phyloP scores from a whole-genome alignment of 2,113 vertebrate genomes.

The Picathartes gymnocephalus region DNA sequence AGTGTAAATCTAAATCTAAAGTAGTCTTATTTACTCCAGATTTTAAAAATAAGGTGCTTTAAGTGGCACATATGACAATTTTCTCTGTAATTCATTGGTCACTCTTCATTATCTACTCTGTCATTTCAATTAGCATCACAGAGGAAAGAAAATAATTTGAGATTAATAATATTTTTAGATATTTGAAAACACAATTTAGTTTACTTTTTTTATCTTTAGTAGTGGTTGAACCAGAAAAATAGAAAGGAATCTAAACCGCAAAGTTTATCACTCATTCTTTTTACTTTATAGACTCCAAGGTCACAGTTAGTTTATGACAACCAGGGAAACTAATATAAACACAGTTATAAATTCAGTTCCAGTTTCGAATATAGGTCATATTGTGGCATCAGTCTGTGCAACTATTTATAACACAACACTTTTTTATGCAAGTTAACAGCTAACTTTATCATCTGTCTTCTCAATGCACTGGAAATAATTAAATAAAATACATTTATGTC shows the following conservation, averaged over 20 bases:
- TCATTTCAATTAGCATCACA: not conserved
- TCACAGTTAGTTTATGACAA: not conserved
- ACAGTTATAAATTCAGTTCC: not conserved
- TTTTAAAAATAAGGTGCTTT: not conserved
- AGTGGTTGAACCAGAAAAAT: not conserved
- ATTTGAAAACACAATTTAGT: not conserved
- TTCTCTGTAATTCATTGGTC: not conserved
- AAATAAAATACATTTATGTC: not conserved
- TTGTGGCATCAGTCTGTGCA: not conserved
- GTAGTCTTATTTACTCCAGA: not conserved
- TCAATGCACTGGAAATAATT: not conserved
- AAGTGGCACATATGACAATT: not conserved
- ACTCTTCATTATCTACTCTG: not conserved
- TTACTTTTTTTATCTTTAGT: not conserved
- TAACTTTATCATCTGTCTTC: not conserved
- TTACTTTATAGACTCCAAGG: not conserved
- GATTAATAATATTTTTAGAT: not conserved
- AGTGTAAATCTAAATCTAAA: not conserved
- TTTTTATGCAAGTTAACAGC: not conserved
- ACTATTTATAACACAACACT: not conserved
- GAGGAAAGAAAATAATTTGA: not conserved
- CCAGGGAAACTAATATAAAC: not conserved
- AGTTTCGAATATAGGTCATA: not conserved
- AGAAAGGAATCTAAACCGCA: not conserved
- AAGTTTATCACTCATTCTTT: not conserved